phyloP scores from a whole-genome alignment of 1,140 invertebrate species.

The Platyura marginata region DNA sequence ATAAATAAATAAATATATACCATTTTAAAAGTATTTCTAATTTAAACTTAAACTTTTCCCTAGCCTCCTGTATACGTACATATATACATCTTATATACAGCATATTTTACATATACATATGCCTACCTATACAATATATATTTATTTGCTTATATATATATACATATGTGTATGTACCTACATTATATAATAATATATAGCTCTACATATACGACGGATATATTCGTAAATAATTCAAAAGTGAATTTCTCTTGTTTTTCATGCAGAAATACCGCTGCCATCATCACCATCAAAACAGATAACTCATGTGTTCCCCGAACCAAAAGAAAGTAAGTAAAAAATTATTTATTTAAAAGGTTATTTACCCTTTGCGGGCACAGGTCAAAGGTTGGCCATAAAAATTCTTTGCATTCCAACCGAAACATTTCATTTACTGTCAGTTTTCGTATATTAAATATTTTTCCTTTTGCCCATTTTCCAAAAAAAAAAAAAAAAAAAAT shows the following conservation, averaged over 20 bases:
- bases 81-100: no score
- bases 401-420: neutral
- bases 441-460: neutral
- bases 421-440: neutral
- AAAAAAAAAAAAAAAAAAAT: neutral
- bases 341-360: neutral
- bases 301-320: conserved; percentile 21
- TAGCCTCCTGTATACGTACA: no score
- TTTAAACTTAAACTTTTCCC: no score
- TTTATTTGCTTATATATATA: no score
- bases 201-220: neutral
- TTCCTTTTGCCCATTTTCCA: neutral
- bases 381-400: neutral
- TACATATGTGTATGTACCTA: no score
- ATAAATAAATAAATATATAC: no score
- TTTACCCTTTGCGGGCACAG: neutral
- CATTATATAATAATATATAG: neutral
- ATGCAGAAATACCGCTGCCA: conserved; percentile 23
- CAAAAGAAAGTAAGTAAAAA: conserved; percentile 23
- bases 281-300: conserved; percentile 25
- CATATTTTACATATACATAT: no score
- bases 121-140: no score
- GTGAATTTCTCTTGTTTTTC: neutral
- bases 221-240: neutral
- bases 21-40: no score